Evolutionary conservation across 2,113 vertebrate species (phyloP).

Genomic region (Atrichornis clamosus): DNA sequence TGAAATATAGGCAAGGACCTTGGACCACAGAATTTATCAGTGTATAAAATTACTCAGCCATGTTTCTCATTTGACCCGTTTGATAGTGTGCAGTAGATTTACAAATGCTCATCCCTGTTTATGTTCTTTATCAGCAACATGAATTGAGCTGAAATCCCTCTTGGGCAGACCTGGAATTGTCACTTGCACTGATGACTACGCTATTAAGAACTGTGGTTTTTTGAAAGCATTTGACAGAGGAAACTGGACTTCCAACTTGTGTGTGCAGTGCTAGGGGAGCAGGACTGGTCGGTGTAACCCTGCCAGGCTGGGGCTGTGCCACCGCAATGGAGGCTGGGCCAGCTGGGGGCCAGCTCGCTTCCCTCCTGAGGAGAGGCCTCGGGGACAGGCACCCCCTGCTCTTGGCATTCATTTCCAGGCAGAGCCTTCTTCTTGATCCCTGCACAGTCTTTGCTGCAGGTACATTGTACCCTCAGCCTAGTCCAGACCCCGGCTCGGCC

Average conservation of each 20-base stretch:
- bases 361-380: background rate
- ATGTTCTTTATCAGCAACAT: background rate
- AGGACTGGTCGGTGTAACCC: background rate
- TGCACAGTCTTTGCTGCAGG: rapidly evolving
- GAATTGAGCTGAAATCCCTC: background rate
- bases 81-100: background rate
- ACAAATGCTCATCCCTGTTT: background rate
- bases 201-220: background rate
- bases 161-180: background rate
- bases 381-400: too few relatives aligned
- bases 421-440: background rate
- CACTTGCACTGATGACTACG: background rate
- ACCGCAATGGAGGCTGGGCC: rapidly evolving
- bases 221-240: background rate
- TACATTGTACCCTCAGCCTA: rapidly evolving
- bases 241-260: background rate
- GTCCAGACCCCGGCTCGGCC: rapidly evolving
- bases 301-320: too few relatives aligned
- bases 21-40: background rate
- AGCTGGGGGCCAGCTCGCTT: background rate
- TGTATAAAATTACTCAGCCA: background rate
- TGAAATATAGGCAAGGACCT: background rate
- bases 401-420: background rate
- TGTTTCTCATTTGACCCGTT: background rate
- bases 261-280: background rate